Conservation (phyloP, 2,113 vertebrate species). For the Rhinopomastus cyanomelas region DNA sequence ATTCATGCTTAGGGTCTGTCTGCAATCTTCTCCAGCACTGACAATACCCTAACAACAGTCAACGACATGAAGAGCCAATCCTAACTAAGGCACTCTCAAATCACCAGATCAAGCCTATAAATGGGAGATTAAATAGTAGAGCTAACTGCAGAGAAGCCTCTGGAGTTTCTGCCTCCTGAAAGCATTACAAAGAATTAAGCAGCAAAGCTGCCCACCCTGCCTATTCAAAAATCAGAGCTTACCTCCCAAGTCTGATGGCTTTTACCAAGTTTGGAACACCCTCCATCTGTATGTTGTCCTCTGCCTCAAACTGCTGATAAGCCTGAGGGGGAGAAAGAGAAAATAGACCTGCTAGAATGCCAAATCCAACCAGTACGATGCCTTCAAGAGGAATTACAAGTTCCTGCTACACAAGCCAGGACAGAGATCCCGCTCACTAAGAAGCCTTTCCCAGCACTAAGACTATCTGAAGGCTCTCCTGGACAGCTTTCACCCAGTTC, state of each 20-base stretch:
- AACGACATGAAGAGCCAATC: not conserved
- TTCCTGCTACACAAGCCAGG: conserved; percentile 48
- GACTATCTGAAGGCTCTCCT: conserved; percentile 27
- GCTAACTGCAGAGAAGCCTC: not conserved
- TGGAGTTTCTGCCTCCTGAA: not conserved
- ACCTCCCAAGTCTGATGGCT: conserved; percentile 79
- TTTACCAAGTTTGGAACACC: conserved; percentile 80
- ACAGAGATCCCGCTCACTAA: conserved; percentile 23
- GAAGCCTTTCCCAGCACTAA: not conserved
- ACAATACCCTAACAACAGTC: not conserved
- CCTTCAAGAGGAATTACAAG: conserved; percentile 60
- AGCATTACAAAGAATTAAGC: not conserved
- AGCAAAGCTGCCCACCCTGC: conserved; percentile 52
- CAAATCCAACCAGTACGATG: conserved; percentile 59
- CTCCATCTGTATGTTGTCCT: conserved; percentile 79
- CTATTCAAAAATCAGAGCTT: conserved; percentile 73
- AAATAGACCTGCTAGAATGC: conserved; percentile 79
- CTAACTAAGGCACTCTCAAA: not conserved
- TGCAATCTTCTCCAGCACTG: not conserved
- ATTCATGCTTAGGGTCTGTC: not conserved
- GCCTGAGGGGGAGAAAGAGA: conserved; percentile 81
- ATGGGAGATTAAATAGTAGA: not conserved
- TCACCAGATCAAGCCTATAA: not conserved
- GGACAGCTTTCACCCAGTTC: conserved; percentile 7
- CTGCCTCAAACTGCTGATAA: conserved; percentile 81